phyloP scores from a whole-genome alignment of 2,888 invertebrate species.

The Laspeyria flexula region DNA sequence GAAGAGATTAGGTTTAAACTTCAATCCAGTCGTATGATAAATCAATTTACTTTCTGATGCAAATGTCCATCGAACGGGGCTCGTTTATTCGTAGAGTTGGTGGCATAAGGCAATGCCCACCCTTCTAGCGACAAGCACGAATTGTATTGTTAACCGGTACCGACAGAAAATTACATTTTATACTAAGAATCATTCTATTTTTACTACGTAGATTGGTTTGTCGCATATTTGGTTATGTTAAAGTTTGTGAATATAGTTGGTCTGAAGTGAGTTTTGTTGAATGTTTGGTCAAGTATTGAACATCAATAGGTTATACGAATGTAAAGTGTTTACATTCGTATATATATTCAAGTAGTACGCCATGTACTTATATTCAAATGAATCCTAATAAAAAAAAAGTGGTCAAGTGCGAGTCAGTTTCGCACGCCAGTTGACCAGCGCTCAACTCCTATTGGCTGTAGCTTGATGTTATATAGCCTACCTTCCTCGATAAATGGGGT shows the following conservation, averaged over 20 bases:
- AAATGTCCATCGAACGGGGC: conserved; percentile 39
- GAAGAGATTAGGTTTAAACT: background rate
- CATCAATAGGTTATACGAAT: too few relatives aligned
- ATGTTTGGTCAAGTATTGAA: too few relatives aligned
- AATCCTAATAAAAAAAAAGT: too few relatives aligned
- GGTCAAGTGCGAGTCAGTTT: too few relatives aligned
- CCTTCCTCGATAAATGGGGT: too few relatives aligned
- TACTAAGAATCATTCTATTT: background rate
- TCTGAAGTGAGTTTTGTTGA: too few relatives aligned
- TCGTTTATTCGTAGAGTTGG: conserved; percentile 12
- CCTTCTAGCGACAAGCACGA: conserved; percentile 32
- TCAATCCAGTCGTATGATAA: conserved; percentile 21
- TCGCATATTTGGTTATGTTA: background rate
- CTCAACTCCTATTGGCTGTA: too few relatives aligned
- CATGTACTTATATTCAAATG: too few relatives aligned
- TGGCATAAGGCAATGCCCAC: conserved; percentile 24
- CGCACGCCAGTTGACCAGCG: too few relatives aligned
- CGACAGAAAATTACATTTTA: conserved; percentile 10
- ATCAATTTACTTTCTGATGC: conserved; percentile 53
- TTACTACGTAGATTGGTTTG: background rate
- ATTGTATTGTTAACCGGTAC: conserved; percentile 18
- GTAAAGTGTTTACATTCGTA: too few relatives aligned
- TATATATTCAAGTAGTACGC: too few relatives aligned
- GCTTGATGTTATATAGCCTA: too few relatives aligned
- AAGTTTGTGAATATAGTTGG: background rate